Evolutionary conservation across 2,113 vertebrate genomes (phyloP).

Genomic region (Anarrhichthys ocellatus): DNA sequence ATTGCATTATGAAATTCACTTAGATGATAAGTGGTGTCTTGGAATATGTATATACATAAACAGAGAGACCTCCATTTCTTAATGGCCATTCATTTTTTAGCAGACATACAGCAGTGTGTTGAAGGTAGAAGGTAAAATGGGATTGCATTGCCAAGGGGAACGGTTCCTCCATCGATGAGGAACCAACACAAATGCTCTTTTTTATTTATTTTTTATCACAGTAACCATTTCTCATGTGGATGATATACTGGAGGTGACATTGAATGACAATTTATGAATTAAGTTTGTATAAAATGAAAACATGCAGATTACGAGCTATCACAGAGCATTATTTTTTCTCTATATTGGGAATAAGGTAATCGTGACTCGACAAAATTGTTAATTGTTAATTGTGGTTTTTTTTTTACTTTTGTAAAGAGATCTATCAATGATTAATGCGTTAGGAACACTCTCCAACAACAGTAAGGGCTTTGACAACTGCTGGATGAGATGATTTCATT

Average conservation of each 20-base stretch:
- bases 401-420: neutral
- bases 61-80: slow-evolving; percentile 53
- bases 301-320: slow-evolving; percentile 4
- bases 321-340: neutral
- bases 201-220: slow-evolving; percentile 12
- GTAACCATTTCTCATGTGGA: slow-evolving; percentile 27
- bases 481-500: slow-evolving; percentile 13
- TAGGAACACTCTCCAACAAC: neutral
- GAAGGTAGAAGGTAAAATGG: slow-evolving; percentile 51
- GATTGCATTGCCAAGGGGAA: slow-evolving; percentile 40
- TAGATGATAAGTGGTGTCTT: slow-evolving; percentile 58
- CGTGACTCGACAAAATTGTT: neutral
- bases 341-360: neutral
- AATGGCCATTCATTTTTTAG: slow-evolving; percentile 54
- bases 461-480: neutral
- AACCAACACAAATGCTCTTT: slow-evolving; percentile 28
- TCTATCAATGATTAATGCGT: neutral
- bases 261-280: slow-evolving; percentile 36
- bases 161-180: slow-evolving; percentile 13
- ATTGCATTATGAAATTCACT: slow-evolving; percentile 60
- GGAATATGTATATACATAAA: slow-evolving; percentile 63
- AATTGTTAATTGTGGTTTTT: neutral
- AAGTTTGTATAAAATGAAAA: slow-evolving; percentile 18
- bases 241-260: slow-evolving; percentile 10
- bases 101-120: slow-evolving; percentile 25